Conservation (phyloP, 2,113 vertebrate genomes). For the Corapipo altera region DNA sequence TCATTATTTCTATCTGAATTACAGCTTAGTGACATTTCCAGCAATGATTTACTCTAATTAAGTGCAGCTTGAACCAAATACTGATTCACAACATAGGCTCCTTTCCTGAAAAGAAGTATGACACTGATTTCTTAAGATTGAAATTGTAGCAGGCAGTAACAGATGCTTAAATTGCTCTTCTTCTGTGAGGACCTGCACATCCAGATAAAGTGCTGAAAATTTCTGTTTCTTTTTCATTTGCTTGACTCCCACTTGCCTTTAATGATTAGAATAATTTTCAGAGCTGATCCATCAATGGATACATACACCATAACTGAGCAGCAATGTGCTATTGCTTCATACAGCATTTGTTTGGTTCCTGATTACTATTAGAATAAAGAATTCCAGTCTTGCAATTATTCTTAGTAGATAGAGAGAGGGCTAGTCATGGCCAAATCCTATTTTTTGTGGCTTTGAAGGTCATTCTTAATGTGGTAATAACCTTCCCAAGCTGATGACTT, state of each 20-base stretch:
- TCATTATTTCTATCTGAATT: not conserved
- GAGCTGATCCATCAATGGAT: not conserved
- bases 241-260: not conserved
- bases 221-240: not conserved
- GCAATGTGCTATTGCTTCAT: not conserved
- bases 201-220: not conserved
- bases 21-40: not conserved
- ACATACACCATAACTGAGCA: not conserved
- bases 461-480: not conserved
- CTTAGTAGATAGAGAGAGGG: not conserved
- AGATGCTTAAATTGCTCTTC: not conserved
- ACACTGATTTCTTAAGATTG: not conserved
- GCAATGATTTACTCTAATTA: constrained; percentile 16
- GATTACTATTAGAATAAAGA: not conserved
- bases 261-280: not conserved
- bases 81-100: not conserved
- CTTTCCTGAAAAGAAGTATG: not conserved
- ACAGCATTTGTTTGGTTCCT: not conserved
- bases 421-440: not conserved
- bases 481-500: not conserved
- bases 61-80: not conserved
- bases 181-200: not conserved
- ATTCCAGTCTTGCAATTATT: not conserved
- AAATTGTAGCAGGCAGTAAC: not conserved
- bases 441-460: not conserved